Conservation (phyloP, 2,113 vertebrate species). For the Mustelus asterias region DNA sequence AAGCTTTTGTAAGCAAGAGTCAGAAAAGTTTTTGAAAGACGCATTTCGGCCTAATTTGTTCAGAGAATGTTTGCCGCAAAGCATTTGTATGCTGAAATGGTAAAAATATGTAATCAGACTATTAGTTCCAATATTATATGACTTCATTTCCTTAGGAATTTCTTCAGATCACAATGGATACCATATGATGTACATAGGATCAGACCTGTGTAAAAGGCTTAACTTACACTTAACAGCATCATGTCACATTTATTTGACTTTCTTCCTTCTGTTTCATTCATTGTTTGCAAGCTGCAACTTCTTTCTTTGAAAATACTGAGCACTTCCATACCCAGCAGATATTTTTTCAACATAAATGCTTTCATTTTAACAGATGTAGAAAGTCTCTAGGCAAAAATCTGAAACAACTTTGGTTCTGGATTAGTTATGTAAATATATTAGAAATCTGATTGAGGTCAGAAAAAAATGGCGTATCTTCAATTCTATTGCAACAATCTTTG, state of each 20-base stretch:
- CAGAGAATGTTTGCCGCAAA: neutral
- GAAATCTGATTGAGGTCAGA: slow-evolving; percentile 15
- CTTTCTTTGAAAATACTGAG: slow-evolving; percentile 14
- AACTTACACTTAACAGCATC: neutral
- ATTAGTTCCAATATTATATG: slow-evolving; percentile 30
- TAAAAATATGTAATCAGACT: slow-evolving; percentile 15
- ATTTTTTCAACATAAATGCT: neutral
- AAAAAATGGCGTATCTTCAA: neutral
- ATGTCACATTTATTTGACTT: neutral
- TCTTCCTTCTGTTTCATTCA: slow-evolving; percentile 1
- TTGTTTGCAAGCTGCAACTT: neutral
- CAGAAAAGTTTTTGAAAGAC: neutral
- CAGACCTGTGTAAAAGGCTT: neutral
- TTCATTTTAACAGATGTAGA: slow-evolving; percentile 18
- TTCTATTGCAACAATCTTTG: neutral
- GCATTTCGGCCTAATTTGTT: slow-evolving; percentile 9
- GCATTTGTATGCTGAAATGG: slow-evolving; percentile 5
- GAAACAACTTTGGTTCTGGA: slow-evolving; percentile 13
- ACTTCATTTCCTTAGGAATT: slow-evolving; percentile 33
- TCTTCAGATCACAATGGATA: slow-evolving; percentile 36
- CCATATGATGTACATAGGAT: slow-evolving; percentile 21
- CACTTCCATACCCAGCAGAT: slow-evolving; percentile 25
- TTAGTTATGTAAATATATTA: slow-evolving; percentile 18
- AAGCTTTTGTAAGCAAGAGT: neutral
- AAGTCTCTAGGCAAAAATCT: neutral